phyloP scores from a whole-genome alignment of 2,113 vertebrate species.

The Fregetta grallaria region DNA sequence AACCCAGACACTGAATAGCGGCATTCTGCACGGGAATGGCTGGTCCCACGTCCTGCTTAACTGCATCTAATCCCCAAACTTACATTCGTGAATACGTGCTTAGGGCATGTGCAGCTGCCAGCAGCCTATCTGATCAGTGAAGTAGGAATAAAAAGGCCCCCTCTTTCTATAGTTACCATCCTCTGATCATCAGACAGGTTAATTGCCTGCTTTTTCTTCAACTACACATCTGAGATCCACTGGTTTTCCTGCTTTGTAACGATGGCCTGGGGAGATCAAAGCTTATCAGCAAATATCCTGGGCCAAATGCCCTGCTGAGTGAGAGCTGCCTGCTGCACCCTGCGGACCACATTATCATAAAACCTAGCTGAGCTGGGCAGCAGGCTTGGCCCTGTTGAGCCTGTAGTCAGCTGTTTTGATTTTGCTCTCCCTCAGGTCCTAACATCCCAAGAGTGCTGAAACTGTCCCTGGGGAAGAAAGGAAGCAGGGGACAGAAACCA shows the following conservation, averaged over 20 bases:
- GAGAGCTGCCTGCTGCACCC: background rate
- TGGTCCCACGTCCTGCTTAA: background rate
- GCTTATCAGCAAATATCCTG: background rate
- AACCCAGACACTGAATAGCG: background rate
- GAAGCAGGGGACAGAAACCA: background rate
- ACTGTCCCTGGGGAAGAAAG: background rate
- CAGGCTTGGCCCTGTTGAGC: background rate
- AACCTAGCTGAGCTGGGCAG: background rate
- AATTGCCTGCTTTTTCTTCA: background rate
- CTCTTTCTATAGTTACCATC: background rate
- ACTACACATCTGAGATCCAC: background rate
- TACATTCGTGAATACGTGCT: fast-evolving
- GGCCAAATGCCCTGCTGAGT: background rate
- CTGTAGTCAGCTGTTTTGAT: fast-evolving
- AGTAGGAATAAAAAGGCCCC: background rate
- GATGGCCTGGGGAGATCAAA: background rate
- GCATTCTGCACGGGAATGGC: background rate
- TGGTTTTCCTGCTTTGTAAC: background rate
- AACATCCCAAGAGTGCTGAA: background rate
- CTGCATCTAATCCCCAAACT: background rate
- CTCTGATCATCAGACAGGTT: background rate
- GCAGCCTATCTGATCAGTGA: background rate
- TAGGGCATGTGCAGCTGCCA: background rate
- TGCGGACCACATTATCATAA: fast-evolving
- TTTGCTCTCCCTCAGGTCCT: background rate